A percentile compares a stretch with the other conserved stretches of the same genome.
These are phyloP conservation scores for Calephelis nemesis DNA, from an alignment of 1,140 invertebrate genomes.

Conservation along the genomic window DNA sequence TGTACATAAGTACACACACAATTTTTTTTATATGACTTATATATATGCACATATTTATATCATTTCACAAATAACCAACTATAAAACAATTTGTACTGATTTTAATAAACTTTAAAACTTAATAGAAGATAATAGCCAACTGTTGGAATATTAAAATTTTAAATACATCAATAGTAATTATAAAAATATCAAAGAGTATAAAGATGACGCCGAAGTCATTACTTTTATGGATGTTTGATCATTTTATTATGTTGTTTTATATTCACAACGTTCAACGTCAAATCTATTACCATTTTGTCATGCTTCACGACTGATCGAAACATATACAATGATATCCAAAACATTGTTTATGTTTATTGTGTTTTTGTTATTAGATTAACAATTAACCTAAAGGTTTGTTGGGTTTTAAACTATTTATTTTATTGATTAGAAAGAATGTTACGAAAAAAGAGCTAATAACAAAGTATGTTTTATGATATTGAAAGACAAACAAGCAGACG, in stretches of 20 bases:
- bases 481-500: too few species aligned
- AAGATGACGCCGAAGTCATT: conserved; percentile 5
- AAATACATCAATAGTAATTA: background rate
- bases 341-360: conserved; percentile 17
- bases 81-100: background rate
- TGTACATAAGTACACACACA: too few species aligned
- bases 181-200: conserved; percentile 13
- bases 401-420: background rate
- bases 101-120: conserved; percentile 3
- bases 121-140: conserved; percentile 1
- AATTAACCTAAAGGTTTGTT: background rate
- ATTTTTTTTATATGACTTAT: too few species aligned
- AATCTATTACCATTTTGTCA: conserved; percentile 17
- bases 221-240: conserved; percentile 10
- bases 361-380: conserved; percentile 14
- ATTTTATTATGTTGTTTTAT: conserved; percentile 20
- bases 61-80: too few species aligned
- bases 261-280: conserved; percentile 8
- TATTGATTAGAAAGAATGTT: too few species aligned
- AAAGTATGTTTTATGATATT: too few species aligned
- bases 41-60: too few species aligned
- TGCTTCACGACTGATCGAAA: conserved; percentile 24
- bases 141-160: conserved; percentile 11
- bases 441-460: too few species aligned
- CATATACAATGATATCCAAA: conserved; percentile 11